Base-by-base conservation (phyloP, 1,140 invertebrate genomes). In the Dermatophagoides farinae region DNA sequence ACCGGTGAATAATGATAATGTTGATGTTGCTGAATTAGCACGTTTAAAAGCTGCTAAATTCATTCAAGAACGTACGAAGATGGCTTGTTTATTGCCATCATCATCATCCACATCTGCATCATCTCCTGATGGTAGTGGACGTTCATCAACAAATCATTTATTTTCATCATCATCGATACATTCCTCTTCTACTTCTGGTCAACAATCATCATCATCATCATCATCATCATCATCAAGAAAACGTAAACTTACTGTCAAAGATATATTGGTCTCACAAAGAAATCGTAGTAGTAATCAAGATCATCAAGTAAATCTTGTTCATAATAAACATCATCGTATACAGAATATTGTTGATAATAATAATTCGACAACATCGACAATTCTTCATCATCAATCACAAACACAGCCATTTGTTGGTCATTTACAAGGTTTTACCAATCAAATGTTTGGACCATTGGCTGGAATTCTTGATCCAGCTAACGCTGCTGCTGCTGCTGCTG, bases 261-360 rank as follows among this genome's bases (percentile, higher is more conserved):
- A 55, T 44, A 55, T 55, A 25, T 23, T 55, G 38, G 53, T 55
- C 38, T 55, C 53, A 20, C 53, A 55, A 44, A n/a, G 53, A 38
- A 55, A 20, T 55, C 47, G 47, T 50, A n/a, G n/a, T n/a, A n/a
- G n/a, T n/a, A 20, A 55, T 44, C 25, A 14, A 23, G 22, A 25
- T 20, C 8, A 8, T 8, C 14, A 44, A 25, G 4, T n/a, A 55
- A 14, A 55, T 25, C 53, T 14, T 18, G 53, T 55, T 20, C 38
- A 39, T 14, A 23, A 55, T 47, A 23, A 23, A 23, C 46, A 47
- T 20, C 46, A 20, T 23, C 46, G 18, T 18, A 47, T 47, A 18
- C 46, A 47, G 1, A 47, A 20, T 23, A 31, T 31, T 31, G 31
- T 31, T 31, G 31, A 31, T 31, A 31, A 31, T 31, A 31, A 31